phyloP scores from a whole-genome alignment of 2,888 invertebrate genomes.

The Baronia brevicornis region DNA sequence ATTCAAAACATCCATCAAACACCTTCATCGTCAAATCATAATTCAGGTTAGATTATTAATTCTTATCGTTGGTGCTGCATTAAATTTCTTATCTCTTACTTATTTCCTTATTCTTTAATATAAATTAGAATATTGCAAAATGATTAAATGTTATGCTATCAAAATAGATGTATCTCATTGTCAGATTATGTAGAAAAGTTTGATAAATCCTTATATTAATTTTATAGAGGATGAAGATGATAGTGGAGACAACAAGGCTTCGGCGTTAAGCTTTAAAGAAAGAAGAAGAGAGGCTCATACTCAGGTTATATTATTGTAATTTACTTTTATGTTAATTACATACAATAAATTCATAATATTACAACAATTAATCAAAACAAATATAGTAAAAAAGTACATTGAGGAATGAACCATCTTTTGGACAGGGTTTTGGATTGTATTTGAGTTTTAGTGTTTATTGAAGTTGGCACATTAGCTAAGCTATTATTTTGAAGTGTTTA shows the following conservation, averaged over 20 bases:
- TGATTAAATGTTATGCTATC: conserved; percentile 2
- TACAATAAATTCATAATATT: no score
- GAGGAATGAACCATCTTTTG: no score
- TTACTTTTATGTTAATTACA: background rate
- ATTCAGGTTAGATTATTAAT: conserved; percentile 80
- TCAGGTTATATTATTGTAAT: conserved; percentile 43
- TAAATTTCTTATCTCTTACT: no score
- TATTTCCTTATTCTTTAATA: no score
- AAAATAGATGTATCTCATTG: conserved; percentile 2
- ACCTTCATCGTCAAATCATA: conserved; percentile 86
- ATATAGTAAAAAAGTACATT: background rate
- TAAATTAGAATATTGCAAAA: conserved; percentile 2
- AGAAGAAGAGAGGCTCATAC: conserved; percentile 96
- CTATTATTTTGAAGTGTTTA: no score
- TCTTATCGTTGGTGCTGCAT: no score
- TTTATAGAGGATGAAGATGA: conserved; percentile 78
- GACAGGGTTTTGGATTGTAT: no score
- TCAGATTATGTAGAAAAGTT: conserved; percentile 7
- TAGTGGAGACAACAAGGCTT: conserved; percentile 75
- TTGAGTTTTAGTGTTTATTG: no score
- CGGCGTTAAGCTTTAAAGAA: conserved; percentile 91
- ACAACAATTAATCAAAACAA: no score
- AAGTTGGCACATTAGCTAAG: no score
- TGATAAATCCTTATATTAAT: conserved; percentile 9
- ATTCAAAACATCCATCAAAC: conserved; percentile 84